phyloP scores from a whole-genome alignment of 2,888 invertebrate genomes.

The Tolmerus cingulatus region DNA sequence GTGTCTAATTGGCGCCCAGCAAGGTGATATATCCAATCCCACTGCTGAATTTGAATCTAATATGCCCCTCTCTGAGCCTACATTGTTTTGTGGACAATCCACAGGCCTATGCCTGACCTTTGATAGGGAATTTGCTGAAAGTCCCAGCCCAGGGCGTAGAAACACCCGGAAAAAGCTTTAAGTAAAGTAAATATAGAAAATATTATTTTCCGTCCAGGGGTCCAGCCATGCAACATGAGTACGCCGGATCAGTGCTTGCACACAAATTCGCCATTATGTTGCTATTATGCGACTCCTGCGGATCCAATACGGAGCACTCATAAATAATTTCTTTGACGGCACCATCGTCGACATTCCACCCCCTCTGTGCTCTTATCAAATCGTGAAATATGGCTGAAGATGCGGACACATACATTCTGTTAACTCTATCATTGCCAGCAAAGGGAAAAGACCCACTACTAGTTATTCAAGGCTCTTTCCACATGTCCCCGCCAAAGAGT shows the following conservation, averaged over 20 bases:
- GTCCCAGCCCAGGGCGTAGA: not conserved
- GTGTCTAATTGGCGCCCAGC: not conserved
- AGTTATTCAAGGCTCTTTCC: not conserved
- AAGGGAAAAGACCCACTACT: not conserved
- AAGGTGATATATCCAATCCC: not conserved
- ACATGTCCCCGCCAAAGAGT: not conserved
- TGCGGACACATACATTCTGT: conserved; percentile 18
- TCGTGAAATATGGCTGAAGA: conserved; percentile 21
- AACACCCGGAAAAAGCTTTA: not conserved
- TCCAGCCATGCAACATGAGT: not conserved
- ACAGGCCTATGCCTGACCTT: not conserved
- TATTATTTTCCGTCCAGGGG: not conserved
- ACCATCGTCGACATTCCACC: not conserved
- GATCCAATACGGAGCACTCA: not conserved
- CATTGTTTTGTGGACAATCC: not conserved
- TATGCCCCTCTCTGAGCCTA: not conserved
- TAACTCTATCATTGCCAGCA: conserved; percentile 12
- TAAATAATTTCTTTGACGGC: conserved; percentile 23
- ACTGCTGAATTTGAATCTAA: not conserved
- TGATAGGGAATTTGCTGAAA: not conserved
- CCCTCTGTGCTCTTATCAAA: conserved; percentile 29
- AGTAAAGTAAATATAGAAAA: not conserved
- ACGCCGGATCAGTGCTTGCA: not conserved
- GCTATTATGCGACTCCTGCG: conserved; percentile 27
- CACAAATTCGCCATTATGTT: conserved; percentile 29